Evolutionary conservation across 1,140 invertebrate genomes (phyloP).

Genomic region (Cydia splendana): DNA sequence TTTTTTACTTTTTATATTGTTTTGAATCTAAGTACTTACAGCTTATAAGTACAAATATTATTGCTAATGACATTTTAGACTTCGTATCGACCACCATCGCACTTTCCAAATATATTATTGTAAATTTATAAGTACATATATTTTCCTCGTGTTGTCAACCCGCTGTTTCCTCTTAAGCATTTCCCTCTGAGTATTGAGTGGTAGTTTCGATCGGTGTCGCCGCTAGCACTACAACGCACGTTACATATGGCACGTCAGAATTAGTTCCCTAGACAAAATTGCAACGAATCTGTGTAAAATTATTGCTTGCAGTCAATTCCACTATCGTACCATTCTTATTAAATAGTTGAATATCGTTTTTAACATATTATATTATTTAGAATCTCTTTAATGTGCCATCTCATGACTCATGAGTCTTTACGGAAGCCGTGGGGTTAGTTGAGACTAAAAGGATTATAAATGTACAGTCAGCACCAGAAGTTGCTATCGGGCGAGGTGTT

Average conservation of each 20-base stretch:
- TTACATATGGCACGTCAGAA: slow-evolving; percentile 55
- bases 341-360: slow-evolving; percentile 29
- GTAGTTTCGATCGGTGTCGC: slow-evolving; percentile 33
- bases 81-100: slow-evolving; percentile 21
- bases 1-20: slow-evolving; percentile 22
- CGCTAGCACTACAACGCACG: slow-evolving; percentile 47
- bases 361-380: slow-evolving; percentile 1
- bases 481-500: too few relatives aligned
- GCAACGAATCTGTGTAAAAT: slow-evolving; percentile 37
- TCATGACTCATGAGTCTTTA: not conserved
- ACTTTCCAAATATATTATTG: not conserved
- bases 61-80: slow-evolving; percentile 47
- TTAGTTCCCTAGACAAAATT: slow-evolving; percentile 40
- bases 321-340: slow-evolving; percentile 39
- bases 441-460: not conserved
- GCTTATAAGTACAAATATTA: slow-evolving; percentile 50
- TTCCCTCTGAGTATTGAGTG: slow-evolving; percentile 43
- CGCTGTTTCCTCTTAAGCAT: not conserved
- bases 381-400: not conserved
- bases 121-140: not conserved
- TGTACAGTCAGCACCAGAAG: not conserved
- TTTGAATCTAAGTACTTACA: slow-evolving; percentile 47
- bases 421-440: not conserved
- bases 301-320: slow-evolving; percentile 52
- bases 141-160: not conserved